Evolutionary conservation across 1,140 invertebrate genomes (phyloP).

Genomic region (Bombus confusus): DNA sequence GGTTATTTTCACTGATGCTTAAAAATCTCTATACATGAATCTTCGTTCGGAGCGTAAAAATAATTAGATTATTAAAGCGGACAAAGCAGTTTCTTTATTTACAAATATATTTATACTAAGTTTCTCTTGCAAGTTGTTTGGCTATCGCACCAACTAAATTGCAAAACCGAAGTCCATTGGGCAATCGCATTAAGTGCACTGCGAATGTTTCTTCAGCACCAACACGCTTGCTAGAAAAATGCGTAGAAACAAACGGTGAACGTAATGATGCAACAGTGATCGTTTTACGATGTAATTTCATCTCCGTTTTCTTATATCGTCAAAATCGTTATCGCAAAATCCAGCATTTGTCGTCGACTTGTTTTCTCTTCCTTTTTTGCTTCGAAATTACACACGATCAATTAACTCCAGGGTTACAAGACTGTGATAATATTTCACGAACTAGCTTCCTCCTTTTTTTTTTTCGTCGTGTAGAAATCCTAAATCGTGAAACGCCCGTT

Average conservation of each 20-base stretch:
- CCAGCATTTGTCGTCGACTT: no score
- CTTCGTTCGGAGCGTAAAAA: no score
- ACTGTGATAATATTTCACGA: neutral
- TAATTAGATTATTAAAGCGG: no score
- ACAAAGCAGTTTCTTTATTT: no score
- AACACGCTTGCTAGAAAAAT: slow-evolving; percentile 14
- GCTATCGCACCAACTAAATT: neutral
- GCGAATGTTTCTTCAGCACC: neutral
- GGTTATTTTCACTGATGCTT: no score
- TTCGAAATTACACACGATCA: neutral
- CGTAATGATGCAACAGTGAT: neutral
- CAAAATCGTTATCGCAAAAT: no score
- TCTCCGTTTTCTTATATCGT: neutral
- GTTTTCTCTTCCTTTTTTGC: no score
- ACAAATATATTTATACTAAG: no score
- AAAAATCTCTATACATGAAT: no score
- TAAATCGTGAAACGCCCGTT: neutral
- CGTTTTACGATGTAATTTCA: neutral
- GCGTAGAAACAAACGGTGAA: neutral
- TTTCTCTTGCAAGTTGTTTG: neutral
- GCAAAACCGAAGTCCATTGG: neutral
- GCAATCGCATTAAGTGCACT: neutral
- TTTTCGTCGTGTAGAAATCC: neutral
- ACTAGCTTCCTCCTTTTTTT: neutral
- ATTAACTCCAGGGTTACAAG: slow-evolving; percentile 5